A percentile compares a stretch with the other conserved stretches of the same genome.
Conservation (phyloP, 2,888 invertebrate species). For the Pandemis corylana region DNA sequence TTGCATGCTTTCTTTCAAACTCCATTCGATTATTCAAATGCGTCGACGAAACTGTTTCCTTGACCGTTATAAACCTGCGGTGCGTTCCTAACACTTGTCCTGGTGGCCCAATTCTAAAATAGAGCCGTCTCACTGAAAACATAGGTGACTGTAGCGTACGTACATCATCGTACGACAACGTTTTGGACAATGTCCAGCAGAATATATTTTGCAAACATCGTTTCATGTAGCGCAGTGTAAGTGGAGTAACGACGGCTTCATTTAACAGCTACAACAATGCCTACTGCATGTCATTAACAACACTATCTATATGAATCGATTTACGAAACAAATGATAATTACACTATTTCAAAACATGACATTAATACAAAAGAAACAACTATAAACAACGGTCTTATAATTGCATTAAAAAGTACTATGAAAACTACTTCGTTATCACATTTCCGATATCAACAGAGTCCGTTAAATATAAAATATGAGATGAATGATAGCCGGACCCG, state of each 20-base stretch:
- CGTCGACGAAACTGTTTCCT: conserved; percentile 56
- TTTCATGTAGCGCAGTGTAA: conserved; percentile 71
- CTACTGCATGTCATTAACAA: conserved; percentile 55
- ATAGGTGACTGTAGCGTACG: conserved; percentile 68
- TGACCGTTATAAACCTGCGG: conserved; percentile 60
- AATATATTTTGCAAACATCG: conserved; percentile 76
- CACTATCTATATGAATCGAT: conserved; percentile 46
- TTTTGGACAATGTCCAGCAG: conserved; percentile 79
- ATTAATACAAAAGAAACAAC: conserved; percentile 53
- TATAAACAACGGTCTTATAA: conserved; percentile 34
- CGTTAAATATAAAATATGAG: conserved; percentile 66
- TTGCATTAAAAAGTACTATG: conserved; percentile 45
- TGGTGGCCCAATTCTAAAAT: conserved; percentile 74
- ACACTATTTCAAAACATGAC: conserved; percentile 60
- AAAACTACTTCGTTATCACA: conserved; percentile 41
- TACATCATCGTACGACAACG: conserved; percentile 66
- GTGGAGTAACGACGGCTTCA: conserved; percentile 66
- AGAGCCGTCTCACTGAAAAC: conserved; percentile 73
- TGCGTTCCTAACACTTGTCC: conserved; percentile 62
- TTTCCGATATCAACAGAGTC: conserved; percentile 63
- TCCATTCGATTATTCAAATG: conserved; percentile 48
- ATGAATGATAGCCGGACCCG: conserved; percentile 74
- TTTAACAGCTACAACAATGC: conserved; percentile 53
- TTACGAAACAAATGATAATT: conserved; percentile 59
- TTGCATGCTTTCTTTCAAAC: conserved; percentile 66